phyloP scores from a whole-genome alignment of 2,888 invertebrate genomes.

The Merodon equestris region DNA sequence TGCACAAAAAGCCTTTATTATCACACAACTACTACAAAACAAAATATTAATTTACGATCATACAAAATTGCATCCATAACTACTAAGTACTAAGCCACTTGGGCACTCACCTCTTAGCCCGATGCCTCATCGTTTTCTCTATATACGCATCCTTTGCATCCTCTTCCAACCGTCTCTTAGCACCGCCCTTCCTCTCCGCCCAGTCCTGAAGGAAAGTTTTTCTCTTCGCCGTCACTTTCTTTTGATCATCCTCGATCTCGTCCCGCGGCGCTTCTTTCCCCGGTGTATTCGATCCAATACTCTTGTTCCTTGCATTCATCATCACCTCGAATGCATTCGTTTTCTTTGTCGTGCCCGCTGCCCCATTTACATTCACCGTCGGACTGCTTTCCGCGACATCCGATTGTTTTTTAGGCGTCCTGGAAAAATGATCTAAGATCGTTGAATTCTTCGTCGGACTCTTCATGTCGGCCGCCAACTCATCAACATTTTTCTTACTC shows the following conservation, averaged over 20 bases:
- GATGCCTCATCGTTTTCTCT: constrained; percentile 81
- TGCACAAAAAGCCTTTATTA: not conserved
- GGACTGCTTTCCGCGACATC: constrained; percentile 13
- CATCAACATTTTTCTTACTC: constrained; percentile 71
- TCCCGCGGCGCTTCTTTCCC: constrained; percentile 78
- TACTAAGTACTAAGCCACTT: no score
- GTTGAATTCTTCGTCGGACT: constrained; percentile 71
- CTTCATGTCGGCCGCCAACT: constrained; percentile 51
- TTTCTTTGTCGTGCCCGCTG: constrained; percentile 51
- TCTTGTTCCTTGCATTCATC: constrained; percentile 84
- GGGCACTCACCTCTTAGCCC: constrained; percentile 80
- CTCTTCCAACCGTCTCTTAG: constrained; percentile 82
- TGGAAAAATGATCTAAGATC: constrained; percentile 71
- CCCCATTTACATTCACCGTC: constrained; percentile 2
- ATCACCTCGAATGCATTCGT: constrained; percentile 83
- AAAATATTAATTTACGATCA: not conserved
- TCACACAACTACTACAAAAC: not conserved
- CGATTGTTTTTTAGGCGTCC: constrained; percentile 70
- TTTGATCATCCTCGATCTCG: constrained; percentile 65
- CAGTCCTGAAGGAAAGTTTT: constrained; percentile 81
- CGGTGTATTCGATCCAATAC: constrained; percentile 83
- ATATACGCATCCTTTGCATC: constrained; percentile 81
- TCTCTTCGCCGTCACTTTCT: constrained; percentile 79
- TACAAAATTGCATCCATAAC: no score
- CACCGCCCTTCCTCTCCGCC: constrained; percentile 84